Conservation (phyloP, 2,888 invertebrate genomes). For the Drosophila falleni region DNA sequence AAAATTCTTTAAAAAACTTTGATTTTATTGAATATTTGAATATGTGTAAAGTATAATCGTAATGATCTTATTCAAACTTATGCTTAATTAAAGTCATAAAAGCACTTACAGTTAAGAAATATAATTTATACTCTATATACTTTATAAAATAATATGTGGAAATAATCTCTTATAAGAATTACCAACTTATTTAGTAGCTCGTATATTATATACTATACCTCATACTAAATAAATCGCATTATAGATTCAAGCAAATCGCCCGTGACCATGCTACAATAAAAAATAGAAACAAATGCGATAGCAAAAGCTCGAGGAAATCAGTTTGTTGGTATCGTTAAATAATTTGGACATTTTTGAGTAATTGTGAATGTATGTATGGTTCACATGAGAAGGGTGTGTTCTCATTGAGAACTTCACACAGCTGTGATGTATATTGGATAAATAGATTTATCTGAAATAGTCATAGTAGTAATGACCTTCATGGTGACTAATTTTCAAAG, state of each 20-base stretch:
- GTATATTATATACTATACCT: background rate
- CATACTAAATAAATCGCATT: slow-evolving; percentile 25
- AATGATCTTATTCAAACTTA: too few species aligned
- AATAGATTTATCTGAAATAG: slow-evolving; percentile 44
- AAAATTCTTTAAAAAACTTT: too few species aligned
- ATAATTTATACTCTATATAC: too few species aligned
- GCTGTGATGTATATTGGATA: slow-evolving; percentile 32
- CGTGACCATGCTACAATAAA: slow-evolving; percentile 64
- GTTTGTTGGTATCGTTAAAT: slow-evolving; percentile 42
- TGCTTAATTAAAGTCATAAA: background rate
- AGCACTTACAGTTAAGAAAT: too few species aligned
- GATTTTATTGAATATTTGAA: too few species aligned
- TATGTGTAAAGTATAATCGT: too few species aligned
- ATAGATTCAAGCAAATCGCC: slow-evolving; percentile 60
- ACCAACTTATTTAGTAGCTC: background rate
- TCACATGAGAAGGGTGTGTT: slow-evolving; percentile 54
- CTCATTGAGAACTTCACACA: slow-evolving; percentile 53
- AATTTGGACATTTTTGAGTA: slow-evolving; percentile 52
- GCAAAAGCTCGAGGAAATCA: slow-evolving; percentile 32
- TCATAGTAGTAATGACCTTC: slow-evolving; percentile 72
- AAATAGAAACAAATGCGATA: slow-evolving; percentile 36
- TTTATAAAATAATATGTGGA: background rate
- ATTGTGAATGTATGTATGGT: slow-evolving; percentile 11
- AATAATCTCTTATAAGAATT: background rate
- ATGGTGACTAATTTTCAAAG: slow-evolving; percentile 65